These are phyloP conservation scores for Cylas formicarius DNA, from an alignment of 1,140 invertebrate genomes.

Conservation along the genomic window DNA sequence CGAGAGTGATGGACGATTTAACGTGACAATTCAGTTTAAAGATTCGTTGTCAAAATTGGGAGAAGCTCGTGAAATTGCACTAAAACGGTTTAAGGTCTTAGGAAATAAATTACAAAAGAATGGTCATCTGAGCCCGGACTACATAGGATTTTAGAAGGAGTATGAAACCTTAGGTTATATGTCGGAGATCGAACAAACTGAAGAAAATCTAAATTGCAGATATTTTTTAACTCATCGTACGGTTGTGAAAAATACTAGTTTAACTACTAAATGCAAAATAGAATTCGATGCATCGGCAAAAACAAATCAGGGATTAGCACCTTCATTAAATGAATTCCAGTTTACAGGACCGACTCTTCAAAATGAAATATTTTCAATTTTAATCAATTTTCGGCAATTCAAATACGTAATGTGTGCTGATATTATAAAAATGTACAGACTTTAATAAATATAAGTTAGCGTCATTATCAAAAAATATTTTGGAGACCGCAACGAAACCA, in stretches of 20 bases:
- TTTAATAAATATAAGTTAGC: slow-evolving; percentile 1
- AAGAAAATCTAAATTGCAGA: slow-evolving; percentile 1
- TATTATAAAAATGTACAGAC: slow-evolving; percentile 11
- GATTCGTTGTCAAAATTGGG: not conserved
- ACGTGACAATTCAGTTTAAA: slow-evolving; percentile 18
- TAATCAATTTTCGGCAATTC: not conserved
- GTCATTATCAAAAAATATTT: slow-evolving; percentile 4
- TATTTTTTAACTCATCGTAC: slow-evolving; percentile 34
- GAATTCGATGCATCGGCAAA: slow-evolving; percentile 30
- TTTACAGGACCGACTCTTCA: slow-evolving; percentile 28
- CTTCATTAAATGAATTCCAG: slow-evolving; percentile 22
- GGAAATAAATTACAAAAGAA: slow-evolving; percentile 9
- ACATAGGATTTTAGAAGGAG: slow-evolving; percentile 32
- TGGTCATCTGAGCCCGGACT: slow-evolving; percentile 18
- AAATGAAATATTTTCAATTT: slow-evolving; percentile 14
- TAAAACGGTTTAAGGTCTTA: slow-evolving; percentile 8
- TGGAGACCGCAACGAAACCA: not conserved
- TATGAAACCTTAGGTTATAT: slow-evolving; percentile 30
- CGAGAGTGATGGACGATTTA: slow-evolving; percentile 26
- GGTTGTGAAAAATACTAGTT: slow-evolving; percentile 26
- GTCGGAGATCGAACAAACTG: slow-evolving; percentile 8
- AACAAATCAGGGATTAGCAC: slow-evolving; percentile 2
- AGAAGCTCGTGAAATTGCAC: slow-evolving; percentile 5
- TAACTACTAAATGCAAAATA: slow-evolving; percentile 30
- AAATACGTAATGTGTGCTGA: not conserved